These are phyloP conservation scores for Phasia obesa DNA, from an alignment of 2,888 invertebrate genomes.

Conservation along the genomic window DNA sequence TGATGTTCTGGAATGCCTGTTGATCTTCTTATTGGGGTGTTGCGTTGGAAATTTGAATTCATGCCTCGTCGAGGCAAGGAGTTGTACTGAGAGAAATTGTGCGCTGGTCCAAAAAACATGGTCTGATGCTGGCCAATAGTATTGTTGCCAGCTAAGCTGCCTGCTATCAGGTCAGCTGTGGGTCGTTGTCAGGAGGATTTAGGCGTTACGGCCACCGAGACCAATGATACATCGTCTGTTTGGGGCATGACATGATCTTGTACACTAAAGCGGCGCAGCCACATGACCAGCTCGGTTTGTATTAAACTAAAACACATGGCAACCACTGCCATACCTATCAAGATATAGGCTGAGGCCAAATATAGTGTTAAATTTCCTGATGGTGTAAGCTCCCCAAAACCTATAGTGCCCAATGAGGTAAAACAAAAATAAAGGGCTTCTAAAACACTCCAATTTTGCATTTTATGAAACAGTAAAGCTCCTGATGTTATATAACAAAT, in stretches of 20 bases:
- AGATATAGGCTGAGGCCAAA: constrained; percentile 90
- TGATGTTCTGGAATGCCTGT: constrained; percentile 85
- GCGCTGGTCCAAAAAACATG: constrained; percentile 82
- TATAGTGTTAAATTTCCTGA: constrained; percentile 88
- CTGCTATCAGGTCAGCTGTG: constrained; percentile 80
- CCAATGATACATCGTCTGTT: constrained; percentile 83
- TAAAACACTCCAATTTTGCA: constrained; percentile 95
- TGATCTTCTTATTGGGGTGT: constrained; percentile 86
- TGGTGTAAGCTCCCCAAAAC: constrained; percentile 91
- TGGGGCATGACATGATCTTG: constrained; percentile 82
- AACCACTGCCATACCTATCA: constrained; percentile 92
- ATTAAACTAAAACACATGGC: constrained; percentile 94
- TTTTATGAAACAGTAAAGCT: constrained; percentile 92
- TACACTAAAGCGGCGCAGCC: constrained; percentile 82
- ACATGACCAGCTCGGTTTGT: constrained; percentile 87
- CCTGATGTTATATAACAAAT: constrained; percentile 94
- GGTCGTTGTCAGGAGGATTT: constrained; percentile 86
- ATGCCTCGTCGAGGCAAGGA: constrained; percentile 84
- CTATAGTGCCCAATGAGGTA: constrained; percentile 91
- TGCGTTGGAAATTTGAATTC: constrained; percentile 85
- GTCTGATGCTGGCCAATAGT: constrained; percentile 80
- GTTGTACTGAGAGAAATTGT: constrained; percentile 84
- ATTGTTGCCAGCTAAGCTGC: constrained; percentile 73
- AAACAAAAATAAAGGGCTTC: constrained; percentile 94
- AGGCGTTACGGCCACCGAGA: constrained; percentile 84